A percentile compares a stretch with the other conserved stretches of the same genome.
Conservation (phyloP, 2,888 invertebrate species). For the Eilema depressum region DNA sequence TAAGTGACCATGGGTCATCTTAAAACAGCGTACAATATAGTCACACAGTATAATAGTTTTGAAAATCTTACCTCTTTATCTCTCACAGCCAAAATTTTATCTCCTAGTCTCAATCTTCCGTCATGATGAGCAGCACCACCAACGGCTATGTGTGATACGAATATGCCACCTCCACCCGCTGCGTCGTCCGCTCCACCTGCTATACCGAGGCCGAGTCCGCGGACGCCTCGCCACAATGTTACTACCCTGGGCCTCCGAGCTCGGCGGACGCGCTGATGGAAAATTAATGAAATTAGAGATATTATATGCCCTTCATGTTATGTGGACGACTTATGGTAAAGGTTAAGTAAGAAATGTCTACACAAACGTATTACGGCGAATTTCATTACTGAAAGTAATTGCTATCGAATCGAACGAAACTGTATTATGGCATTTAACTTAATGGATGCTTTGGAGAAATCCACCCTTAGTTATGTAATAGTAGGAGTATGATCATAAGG, state of each 20-base stretch:
- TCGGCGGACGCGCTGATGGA: constrained; percentile 74
- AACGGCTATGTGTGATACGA: constrained; percentile 82
- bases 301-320: background rate
- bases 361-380: background rate
- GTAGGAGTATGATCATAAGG: no score
- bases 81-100: constrained; percentile 84
- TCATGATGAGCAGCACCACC: constrained; percentile 83
- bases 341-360: background rate
- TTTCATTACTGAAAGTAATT: constrained; percentile 2
- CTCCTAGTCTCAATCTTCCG: constrained; percentile 81
- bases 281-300: constrained; percentile 22
- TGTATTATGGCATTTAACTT: background rate
- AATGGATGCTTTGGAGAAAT: background rate
- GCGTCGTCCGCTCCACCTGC: constrained; percentile 84
- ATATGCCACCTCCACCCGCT: constrained; percentile 82
- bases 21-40: no score
- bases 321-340: background rate
- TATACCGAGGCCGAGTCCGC: constrained; percentile 81
- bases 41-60: no score
- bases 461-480: background rate
- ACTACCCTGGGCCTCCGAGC: constrained; percentile 81
- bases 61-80: constrained; percentile 76
- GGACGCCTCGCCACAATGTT: constrained; percentile 78
- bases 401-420: background rate
- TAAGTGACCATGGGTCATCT: no score